These are phyloP conservation scores for Poecilia wingei DNA, from an alignment of 2,797 vertebrate genomes.

Conservation along the genomic window DNA sequence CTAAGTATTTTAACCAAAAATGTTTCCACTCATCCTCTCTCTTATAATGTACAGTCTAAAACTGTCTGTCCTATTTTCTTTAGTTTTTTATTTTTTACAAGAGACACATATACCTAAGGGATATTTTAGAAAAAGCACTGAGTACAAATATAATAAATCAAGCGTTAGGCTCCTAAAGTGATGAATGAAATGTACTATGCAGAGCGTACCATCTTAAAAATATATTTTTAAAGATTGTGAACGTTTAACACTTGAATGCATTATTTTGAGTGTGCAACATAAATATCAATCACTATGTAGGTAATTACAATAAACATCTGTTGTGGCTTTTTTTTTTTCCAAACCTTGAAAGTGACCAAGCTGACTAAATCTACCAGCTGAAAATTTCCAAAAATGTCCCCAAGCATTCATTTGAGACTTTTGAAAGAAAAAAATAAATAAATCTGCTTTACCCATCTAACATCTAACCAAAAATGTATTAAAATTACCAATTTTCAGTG, in stretches of 20 bases:
- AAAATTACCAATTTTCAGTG: constrained; percentile 19
- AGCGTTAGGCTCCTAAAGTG: neutral
- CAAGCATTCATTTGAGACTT: neutral
- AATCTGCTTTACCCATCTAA: neutral
- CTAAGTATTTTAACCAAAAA: neutral
- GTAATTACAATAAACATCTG: neutral
- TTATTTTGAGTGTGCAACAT: neutral
- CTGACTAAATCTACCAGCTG: neutral
- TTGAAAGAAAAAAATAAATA: neutral
- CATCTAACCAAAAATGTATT: constrained; percentile 5
- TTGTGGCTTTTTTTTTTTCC: neutral
- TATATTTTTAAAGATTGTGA: neutral
- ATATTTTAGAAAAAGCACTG: neutral
- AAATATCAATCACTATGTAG: neutral
- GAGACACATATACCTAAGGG: neutral
- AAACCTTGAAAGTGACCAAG: neutral
- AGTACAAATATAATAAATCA: neutral
- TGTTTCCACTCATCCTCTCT: neutral
- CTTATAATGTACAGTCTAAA: neutral
- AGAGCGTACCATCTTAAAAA: neutral
- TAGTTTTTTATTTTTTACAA: neutral
- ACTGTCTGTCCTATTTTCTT: neutral
- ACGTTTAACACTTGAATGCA: neutral
- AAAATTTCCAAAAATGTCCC: neutral
- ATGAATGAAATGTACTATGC: neutral